Percentiles rank a stretch among this genome's conserved stretches.
phyloP scores from a whole-genome alignment of 2,797 vertebrate species.

The Melopsittacus undulatus region DNA sequence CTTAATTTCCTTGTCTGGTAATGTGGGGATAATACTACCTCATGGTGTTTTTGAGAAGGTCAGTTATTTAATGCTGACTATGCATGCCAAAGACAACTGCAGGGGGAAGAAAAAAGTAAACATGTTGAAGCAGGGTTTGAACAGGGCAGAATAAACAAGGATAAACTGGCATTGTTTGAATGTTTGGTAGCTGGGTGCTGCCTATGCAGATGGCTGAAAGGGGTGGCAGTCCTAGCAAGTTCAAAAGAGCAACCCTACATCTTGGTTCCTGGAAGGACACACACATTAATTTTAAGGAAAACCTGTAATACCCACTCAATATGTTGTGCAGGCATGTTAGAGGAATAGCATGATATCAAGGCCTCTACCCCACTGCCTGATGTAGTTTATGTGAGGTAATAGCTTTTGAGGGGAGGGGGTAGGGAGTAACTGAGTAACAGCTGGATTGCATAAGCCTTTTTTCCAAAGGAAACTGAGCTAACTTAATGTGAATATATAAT shows the following conservation, averaged over 20 bases:
- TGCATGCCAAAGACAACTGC: constrained; percentile 6
- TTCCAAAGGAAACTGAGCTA: not conserved
- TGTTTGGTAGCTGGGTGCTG: not conserved
- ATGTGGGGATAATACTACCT: constrained; percentile 27
- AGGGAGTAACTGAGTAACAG: not conserved
- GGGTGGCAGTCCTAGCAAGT: not conserved
- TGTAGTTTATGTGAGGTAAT: not conserved
- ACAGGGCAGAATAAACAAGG: constrained; percentile 18
- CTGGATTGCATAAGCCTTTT: not conserved
- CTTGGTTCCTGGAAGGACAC: not conserved
- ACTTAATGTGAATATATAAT: not conserved
- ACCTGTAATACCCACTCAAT: accelerated
- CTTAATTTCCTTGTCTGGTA: constrained; percentile 57
- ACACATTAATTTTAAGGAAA: not conserved
- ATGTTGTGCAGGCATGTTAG: not conserved
- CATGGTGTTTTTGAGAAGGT: constrained; percentile 50
- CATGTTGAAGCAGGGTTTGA: not conserved
- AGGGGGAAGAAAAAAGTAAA: not conserved
- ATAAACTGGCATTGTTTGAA: not conserved
- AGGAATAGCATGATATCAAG: not conserved
- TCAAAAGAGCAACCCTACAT: not conserved
- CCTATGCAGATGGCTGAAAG: not conserved
- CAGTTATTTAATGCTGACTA: constrained; percentile 33
- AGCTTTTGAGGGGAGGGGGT: not conserved
- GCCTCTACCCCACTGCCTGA: not conserved